Conservation (phyloP, 2,113 vertebrate species). For the Loxodonta africana region DNA sequence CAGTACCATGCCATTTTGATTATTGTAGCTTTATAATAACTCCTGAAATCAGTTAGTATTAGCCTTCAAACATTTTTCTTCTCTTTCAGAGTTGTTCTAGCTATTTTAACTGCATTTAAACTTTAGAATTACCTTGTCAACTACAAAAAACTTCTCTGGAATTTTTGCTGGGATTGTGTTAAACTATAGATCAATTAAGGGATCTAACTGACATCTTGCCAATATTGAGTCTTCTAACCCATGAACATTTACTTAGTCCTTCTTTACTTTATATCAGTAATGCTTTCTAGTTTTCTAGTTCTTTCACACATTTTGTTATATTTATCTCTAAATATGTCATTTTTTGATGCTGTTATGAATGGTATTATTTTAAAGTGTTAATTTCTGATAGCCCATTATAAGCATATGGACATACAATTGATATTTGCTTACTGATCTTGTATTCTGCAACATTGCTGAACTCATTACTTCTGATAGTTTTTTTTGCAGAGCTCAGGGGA, state of each 20-base stretch:
- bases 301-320: background rate
- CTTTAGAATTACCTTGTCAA: background rate
- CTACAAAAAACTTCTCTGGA: background rate
- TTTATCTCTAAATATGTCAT: too few species aligned
- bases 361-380: background rate
- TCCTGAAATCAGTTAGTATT: too few species aligned
- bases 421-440: too few species aligned
- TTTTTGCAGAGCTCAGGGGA: background rate
- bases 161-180: background rate
- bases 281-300: background rate
- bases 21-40: too few species aligned
- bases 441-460: background rate
- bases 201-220: background rate
- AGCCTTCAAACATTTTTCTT: background rate
- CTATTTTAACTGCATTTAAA: constrained; percentile 3
- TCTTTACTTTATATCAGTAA: background rate
- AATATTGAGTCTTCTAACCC: background rate
- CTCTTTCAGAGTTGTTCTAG: background rate
- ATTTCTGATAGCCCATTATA: background rate
- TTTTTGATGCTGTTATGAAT: background rate
- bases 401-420: background rate
- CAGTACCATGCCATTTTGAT: too few species aligned
- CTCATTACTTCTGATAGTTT: background rate
- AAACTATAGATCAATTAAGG: background rate
- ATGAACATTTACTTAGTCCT: background rate